phyloP scores from a whole-genome alignment of 2,113 vertebrate species.

The Eptatretus burgeri region DNA sequence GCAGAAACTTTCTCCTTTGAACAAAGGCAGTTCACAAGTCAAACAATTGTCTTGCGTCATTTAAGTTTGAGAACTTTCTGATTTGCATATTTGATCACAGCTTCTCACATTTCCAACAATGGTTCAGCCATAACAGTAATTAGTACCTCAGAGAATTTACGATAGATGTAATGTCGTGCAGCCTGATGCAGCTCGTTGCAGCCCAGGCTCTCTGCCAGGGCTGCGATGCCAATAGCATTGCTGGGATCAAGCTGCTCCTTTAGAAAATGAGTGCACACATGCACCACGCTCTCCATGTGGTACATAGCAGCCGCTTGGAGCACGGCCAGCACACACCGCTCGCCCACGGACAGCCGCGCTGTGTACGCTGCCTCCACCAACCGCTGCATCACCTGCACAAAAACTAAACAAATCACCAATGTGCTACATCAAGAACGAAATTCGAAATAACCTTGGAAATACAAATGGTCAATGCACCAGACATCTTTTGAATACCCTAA shows the following conservation, averaged over 20 bases:
- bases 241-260: constrained; percentile 67
- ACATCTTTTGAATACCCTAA: too few relatives aligned
- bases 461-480: too few relatives aligned
- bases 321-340: constrained; percentile 64
- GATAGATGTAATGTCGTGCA: constrained; percentile 64
- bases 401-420: neutral
- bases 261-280: constrained; percentile 61
- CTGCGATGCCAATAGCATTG: constrained; percentile 80
- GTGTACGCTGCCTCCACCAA: constrained; percentile 79
- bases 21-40: too few relatives aligned
- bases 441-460: too few relatives aligned
- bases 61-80: too few relatives aligned
- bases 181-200: constrained; percentile 56
- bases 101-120: too few relatives aligned
- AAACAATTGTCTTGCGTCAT: too few relatives aligned
- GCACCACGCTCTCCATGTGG: constrained; percentile 75
- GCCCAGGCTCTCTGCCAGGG: constrained; percentile 58
- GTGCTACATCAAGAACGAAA: too few relatives aligned
- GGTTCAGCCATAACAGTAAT: too few relatives aligned
- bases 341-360: constrained; percentile 58
- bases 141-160: constrained; percentile 60
- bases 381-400: constrained; percentile 32
- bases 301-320: constrained; percentile 89
- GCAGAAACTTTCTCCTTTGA: too few relatives aligned
- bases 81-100: too few relatives aligned